Percentiles rank a stretch among this genome's conserved stretches.
phyloP scores from a whole-genome alignment of 2,888 invertebrate genomes.

The Polydrusus tereticollis region DNA sequence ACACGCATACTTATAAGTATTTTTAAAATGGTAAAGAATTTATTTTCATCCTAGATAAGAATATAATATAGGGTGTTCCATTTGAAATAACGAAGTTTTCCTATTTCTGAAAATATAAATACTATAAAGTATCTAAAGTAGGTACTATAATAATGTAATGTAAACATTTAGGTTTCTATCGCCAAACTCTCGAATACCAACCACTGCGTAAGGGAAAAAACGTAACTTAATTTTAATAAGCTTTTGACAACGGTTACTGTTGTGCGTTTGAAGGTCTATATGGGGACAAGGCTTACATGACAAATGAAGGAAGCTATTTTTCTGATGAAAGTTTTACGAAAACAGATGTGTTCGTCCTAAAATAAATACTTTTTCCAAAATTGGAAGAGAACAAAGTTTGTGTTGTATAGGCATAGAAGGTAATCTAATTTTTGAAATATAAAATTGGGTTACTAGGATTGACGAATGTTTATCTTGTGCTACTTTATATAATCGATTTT shows the following conservation, averaged over 20 bases:
- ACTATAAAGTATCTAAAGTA: no score
- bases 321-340: constrained; percentile 9
- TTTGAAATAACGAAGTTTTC: no score
- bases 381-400: not conserved
- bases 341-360: not conserved
- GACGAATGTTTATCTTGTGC: not conserved
- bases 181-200: no score
- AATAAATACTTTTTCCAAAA: constrained; percentile 1
- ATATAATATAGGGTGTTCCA: no score
- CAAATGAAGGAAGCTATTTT: constrained; percentile 16
- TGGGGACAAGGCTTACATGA: constrained; percentile 1
- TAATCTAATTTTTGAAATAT: not conserved
- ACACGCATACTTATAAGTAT: no score
- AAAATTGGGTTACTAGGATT: not conserved
- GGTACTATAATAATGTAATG: no score
- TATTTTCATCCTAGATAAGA: no score
- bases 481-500: not conserved
- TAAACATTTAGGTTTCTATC: no score
- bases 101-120: no score
- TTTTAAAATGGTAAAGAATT: no score
- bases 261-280: constrained; percentile 9
- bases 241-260: constrained; percentile 23
- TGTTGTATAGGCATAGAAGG: not conserved
- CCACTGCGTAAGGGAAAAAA: not conserved
- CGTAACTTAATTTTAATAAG: constrained; percentile 18